Conservation (phyloP, 2,113 vertebrate genomes). For the Aegotheles bennettii region DNA sequence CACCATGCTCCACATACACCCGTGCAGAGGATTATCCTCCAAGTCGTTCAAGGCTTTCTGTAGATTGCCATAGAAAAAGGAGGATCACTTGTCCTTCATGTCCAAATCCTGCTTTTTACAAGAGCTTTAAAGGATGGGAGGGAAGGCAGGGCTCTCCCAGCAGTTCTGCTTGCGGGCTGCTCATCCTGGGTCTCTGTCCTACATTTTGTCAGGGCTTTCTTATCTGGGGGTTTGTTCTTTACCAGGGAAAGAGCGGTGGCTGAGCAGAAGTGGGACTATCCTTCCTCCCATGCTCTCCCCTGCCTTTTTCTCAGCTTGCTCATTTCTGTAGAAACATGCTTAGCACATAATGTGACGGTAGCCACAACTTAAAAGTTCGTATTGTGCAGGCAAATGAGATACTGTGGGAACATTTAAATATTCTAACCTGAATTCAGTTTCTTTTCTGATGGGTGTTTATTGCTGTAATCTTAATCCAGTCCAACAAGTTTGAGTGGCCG, state of each 20-base stretch:
- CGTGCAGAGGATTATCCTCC: not conserved
- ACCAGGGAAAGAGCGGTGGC: not conserved
- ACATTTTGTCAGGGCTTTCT: not conserved
- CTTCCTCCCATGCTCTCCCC: not conserved
- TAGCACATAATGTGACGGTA: not conserved
- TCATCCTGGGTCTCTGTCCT: not conserved
- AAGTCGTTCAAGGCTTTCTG: not conserved
- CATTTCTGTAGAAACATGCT: not conserved
- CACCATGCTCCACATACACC: not conserved
- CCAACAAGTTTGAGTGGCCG: not conserved
- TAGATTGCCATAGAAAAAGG: not conserved
- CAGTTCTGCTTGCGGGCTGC: not conserved
- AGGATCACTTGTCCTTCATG: not conserved
- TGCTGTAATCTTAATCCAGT: slow-evolving; percentile 7
- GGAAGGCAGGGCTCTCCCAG: not conserved
- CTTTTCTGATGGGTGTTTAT: not conserved
- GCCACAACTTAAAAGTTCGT: not conserved
- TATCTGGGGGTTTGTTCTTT: not conserved
- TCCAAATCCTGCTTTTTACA: not conserved
- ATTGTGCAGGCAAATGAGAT: not conserved
- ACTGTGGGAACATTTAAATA: not conserved
- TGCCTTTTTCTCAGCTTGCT: not conserved
- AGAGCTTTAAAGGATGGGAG: not conserved
- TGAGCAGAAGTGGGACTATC: not conserved
- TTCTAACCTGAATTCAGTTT: not conserved